Conservation (phyloP, 2,113 vertebrate genomes). For the Ammodytes dubius region DNA sequence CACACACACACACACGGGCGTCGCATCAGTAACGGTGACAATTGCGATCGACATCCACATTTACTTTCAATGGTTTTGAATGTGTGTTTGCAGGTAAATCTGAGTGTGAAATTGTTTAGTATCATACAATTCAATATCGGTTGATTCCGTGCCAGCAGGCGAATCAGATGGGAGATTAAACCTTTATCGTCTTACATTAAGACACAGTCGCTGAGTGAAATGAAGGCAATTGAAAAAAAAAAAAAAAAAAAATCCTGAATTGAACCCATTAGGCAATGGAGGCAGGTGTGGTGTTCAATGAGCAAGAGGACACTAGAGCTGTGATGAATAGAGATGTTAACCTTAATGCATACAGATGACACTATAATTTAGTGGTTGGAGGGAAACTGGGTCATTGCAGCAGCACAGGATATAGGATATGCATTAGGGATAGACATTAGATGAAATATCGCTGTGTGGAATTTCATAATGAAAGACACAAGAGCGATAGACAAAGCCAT, state of each 20-base stretch:
- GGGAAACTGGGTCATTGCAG: constrained; percentile 4
- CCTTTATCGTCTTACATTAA: constrained; percentile 24
- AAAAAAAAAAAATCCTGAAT: constrained; percentile 4
- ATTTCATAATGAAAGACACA: not conserved
- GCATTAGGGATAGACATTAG: not conserved
- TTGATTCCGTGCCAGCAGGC: constrained; percentile 12
- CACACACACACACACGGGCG: too few relatives aligned
- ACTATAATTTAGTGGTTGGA: not conserved
- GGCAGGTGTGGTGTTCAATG: not conserved
- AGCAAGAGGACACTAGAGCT: not conserved
- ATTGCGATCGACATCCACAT: too few relatives aligned
- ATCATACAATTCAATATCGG: not conserved
- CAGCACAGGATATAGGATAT: not conserved
- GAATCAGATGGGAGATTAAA: not conserved
- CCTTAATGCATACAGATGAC: not conserved
- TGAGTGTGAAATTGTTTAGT: not conserved
- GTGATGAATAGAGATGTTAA: not conserved
- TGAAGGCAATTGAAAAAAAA: not conserved
- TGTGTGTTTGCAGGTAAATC: not conserved
- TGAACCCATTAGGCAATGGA: not conserved
- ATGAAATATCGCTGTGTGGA: not conserved
- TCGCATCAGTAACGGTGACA: too few relatives aligned
- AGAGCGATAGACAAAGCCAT: not conserved
- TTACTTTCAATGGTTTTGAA: too few relatives aligned
- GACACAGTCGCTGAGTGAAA: constrained; percentile 14